phyloP scores from a whole-genome alignment of 2,797 vertebrate species.

The Meriones psammophilus region DNA sequence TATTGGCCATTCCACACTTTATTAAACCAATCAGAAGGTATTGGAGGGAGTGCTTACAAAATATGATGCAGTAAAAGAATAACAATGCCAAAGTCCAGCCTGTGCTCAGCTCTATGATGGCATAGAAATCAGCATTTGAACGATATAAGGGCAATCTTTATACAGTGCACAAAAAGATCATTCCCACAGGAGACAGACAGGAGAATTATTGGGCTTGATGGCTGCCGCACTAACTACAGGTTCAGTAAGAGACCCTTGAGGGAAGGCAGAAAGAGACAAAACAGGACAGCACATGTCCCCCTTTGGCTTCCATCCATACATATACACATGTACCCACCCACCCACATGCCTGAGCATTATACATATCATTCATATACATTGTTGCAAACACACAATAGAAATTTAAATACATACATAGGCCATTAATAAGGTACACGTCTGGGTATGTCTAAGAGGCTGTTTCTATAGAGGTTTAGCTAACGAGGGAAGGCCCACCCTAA shows the following conservation, averaged over 20 bases:
- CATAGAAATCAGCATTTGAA: too few relatives aligned
- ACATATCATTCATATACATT: background rate
- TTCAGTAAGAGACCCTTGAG: background rate
- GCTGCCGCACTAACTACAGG: background rate
- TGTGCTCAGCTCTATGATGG: too few relatives aligned
- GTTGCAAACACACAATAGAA: background rate
- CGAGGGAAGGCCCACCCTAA: background rate
- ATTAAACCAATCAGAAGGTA: too few relatives aligned
- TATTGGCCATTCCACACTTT: too few relatives aligned
- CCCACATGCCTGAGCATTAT: background rate
- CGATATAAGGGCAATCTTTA: too few relatives aligned
- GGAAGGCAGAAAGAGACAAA: background rate
- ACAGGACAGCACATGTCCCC: background rate
- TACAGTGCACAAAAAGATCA: too few relatives aligned
- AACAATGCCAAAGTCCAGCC: too few relatives aligned
- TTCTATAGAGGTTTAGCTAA: background rate
- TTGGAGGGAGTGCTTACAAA: too few relatives aligned
- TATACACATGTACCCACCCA: background rate
- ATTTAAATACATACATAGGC: background rate
- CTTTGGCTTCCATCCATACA: background rate
- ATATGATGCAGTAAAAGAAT: too few relatives aligned
- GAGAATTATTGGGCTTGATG: background rate
- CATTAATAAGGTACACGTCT: background rate
- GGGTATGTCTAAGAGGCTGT: background rate
- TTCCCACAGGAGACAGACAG: too few relatives aligned